Conservation (phyloP, 2,113 vertebrate genomes). For the Taurulus bubalis region DNA sequence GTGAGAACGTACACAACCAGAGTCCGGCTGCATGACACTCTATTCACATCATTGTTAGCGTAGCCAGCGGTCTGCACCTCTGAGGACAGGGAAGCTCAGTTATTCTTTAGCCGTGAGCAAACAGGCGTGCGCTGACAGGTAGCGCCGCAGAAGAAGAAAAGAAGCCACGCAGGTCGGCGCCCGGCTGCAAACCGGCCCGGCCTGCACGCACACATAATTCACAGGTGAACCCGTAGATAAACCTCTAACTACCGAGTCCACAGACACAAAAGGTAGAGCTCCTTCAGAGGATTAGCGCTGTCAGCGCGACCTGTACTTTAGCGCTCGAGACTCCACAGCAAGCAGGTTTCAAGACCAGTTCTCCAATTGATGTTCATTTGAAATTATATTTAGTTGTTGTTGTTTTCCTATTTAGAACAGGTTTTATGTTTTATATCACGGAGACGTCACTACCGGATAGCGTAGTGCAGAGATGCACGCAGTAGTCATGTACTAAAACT, state of each 20-base stretch:
- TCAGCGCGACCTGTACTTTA: conserved; percentile 12
- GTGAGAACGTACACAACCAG: neutral
- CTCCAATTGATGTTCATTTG: neutral
- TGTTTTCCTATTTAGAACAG: too few relatives aligned
- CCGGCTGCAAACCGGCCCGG: conserved; percentile 31
- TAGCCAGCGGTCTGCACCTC: neutral
- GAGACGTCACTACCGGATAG: too few relatives aligned
- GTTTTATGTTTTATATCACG: too few relatives aligned
- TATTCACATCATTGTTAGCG: conserved; percentile 20
- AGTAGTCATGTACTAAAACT: too few relatives aligned
- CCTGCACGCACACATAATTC: conserved; percentile 25
- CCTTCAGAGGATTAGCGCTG: conserved; percentile 3
- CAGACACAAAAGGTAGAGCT: conserved; percentile 8
- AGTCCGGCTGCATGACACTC: neutral
- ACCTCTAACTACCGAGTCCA: conserved; percentile 39
- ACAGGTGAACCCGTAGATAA: conserved; percentile 23
- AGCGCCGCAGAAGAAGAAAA: conserved; percentile 24
- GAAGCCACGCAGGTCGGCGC: conserved; percentile 21
- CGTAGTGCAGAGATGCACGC: too few relatives aligned
- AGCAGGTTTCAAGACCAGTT: too few relatives aligned
- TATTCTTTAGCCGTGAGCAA: conserved; percentile 61
- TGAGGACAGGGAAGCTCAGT: conserved; percentile 32
- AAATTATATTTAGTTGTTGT: neutral
- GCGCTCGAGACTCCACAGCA: neutral
- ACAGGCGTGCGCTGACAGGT: conserved; percentile 71